Conservation (phyloP, 2,113 vertebrate genomes). For the Pseudolaguvia tuberculata region DNA sequence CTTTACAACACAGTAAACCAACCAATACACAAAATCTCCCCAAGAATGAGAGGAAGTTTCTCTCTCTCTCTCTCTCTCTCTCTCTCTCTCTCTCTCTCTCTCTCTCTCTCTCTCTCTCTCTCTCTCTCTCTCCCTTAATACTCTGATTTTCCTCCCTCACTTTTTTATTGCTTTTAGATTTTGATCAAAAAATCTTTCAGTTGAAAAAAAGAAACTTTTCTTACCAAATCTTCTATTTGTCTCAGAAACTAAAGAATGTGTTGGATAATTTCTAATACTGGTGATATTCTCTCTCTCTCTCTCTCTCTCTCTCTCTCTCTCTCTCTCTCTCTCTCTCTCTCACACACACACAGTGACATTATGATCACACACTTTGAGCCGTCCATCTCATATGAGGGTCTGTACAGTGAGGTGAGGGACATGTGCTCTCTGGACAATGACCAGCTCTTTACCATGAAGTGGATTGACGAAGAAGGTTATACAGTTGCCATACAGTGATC, state of each 20-base stretch:
- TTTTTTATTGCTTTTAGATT: too few relatives aligned
- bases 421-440: slow-evolving; percentile 98
- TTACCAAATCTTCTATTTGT: too few relatives aligned
- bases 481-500: background rate
- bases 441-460: slow-evolving; percentile 98
- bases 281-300: background rate
- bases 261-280: background rate
- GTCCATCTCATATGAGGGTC: slow-evolving; percentile 88
- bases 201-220: too few relatives aligned
- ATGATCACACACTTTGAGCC: slow-evolving; percentile 99
- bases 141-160: too few relatives aligned
- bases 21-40: too few relatives aligned
- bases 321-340: background rate
- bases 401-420: slow-evolving; percentile 88
- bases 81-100: too few relatives aligned
- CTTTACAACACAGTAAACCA: too few relatives aligned
- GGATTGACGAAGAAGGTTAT: slow-evolving; percentile 98
- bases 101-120: too few relatives aligned
- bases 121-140: too few relatives aligned
- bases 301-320: background rate
- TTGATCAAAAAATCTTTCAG: too few relatives aligned
- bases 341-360: slow-evolving; percentile 79
- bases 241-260: background rate
- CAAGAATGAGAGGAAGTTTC: too few relatives aligned
- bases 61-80: too few relatives aligned